Evolutionary conservation across 2,888 invertebrate species (phyloP).

Genomic region (Amiota communis): DNA sequence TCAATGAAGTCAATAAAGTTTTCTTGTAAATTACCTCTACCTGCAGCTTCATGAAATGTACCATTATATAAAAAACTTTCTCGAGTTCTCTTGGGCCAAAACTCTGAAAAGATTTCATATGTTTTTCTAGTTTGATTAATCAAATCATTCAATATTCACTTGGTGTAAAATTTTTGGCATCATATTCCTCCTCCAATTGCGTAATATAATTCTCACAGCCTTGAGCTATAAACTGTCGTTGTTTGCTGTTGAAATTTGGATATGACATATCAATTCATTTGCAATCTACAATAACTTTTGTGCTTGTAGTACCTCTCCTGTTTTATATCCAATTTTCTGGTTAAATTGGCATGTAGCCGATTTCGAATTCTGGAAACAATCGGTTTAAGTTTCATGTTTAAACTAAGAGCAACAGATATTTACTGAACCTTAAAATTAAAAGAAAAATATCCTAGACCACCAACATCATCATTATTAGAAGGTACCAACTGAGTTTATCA

Average conservation of each 20-base stretch:
- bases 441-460: background rate
- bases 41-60: conserved; percentile 70
- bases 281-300: background rate
- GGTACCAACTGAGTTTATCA: too few species aligned
- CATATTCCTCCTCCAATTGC: conserved; percentile 38
- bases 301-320: conserved; percentile 42
- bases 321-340: conserved; percentile 50
- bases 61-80: conserved; percentile 67
- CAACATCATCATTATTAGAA: too few species aligned
- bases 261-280: background rate
- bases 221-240: conserved; percentile 41
- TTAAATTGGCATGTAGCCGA: conserved; percentile 40
- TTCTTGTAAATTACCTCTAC: conserved; percentile 51
- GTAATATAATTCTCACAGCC: conserved; percentile 43
- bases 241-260: conserved; percentile 39
- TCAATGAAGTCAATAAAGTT: background rate
- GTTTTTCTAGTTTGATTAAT: background rate
- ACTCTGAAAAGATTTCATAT: conserved; percentile 36
- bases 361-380: conserved; percentile 49
- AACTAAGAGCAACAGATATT: background rate
- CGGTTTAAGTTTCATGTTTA: conserved; percentile 54
- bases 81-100: conserved; percentile 52
- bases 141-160: conserved; percentile 34
- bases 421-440: background rate
- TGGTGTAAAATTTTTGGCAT: conserved; percentile 35